Evolutionary conservation across 2,888 invertebrate genomes (phyloP).

Genomic region (Clanis bilineata): DNA sequence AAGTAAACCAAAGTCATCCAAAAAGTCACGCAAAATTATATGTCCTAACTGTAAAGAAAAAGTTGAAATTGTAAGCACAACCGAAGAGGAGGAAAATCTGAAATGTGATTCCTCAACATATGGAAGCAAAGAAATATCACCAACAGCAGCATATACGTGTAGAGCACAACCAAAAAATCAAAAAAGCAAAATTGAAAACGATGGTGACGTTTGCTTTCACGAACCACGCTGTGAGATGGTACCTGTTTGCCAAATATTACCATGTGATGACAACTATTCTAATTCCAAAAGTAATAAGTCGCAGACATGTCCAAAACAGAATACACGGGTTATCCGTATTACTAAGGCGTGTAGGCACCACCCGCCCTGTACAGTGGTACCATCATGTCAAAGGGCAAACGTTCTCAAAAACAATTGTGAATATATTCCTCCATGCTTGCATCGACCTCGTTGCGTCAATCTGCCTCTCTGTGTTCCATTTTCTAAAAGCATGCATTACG

Average conservation of each 20-base stretch:
- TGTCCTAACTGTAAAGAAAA: constrained; percentile 68
- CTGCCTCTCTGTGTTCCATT: constrained; percentile 66
- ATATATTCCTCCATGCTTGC: constrained; percentile 65
- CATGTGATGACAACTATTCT: constrained; percentile 43
- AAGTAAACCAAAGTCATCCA: constrained; percentile 35
- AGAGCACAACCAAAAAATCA: constrained; percentile 29
- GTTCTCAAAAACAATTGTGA: constrained; percentile 68
- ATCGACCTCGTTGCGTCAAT: constrained; percentile 70
- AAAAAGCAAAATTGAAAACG: constrained; percentile 31
- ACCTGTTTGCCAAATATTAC: constrained; percentile 64
- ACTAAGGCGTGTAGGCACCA: constrained; percentile 73
- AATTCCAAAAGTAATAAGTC: constrained; percentile 42
- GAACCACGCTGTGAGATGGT: constrained; percentile 63
- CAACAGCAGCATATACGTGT: constrained; percentile 38
- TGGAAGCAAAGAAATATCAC: constrained; percentile 38
- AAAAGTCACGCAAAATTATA: constrained; percentile 46
- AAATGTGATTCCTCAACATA: constrained; percentile 38
- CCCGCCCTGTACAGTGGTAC: constrained; percentile 72
- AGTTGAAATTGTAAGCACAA: constrained; percentile 52
- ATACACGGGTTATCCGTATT: constrained; percentile 57
- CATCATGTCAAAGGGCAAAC: constrained; percentile 65
- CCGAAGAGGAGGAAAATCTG: constrained; percentile 52
- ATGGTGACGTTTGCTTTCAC: constrained; percentile 51
- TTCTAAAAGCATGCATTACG: constrained; percentile 54
- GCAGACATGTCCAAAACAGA: constrained; percentile 36